These are phyloP conservation scores for Spongilla lacustris DNA, from an alignment of 37 sponge, comb jelly and placozoan genomes.

Conservation along the genomic window DNA sequence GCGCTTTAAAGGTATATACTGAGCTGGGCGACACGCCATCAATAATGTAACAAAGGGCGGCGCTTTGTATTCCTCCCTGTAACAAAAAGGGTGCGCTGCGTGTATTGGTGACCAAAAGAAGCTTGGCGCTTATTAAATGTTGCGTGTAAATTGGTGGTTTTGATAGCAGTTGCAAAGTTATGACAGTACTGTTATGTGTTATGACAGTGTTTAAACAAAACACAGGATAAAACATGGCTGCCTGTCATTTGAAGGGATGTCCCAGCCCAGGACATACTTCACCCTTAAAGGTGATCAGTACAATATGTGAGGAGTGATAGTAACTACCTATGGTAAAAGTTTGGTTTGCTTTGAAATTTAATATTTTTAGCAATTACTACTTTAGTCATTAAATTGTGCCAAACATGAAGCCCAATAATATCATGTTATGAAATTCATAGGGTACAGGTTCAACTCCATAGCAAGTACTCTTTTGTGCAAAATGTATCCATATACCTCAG, in stretches of 20 bases:
- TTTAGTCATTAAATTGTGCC: background rate
- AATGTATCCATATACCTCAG: background rate
- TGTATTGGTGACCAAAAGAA: slow-evolving; percentile 1
- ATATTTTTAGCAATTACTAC: background rate
- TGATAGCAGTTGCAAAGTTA: background rate
- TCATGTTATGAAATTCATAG: background rate
- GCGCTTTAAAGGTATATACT: background rate
- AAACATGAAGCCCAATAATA: background rate
- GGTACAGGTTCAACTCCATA: background rate
- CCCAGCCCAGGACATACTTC: background rate
- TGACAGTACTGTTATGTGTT: slow-evolving; percentile 1
- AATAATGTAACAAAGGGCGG: background rate
- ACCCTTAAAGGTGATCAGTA: slow-evolving; percentile 1
- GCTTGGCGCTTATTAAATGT: background rate
- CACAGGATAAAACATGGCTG: background rate
- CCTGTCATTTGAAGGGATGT: background rate
- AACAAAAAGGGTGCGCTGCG: background rate
- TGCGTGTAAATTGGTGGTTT: background rate
- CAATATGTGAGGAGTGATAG: background rate
- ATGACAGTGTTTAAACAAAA: background rate
- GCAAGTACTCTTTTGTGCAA: slow-evolving; percentile 1
- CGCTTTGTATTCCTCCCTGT: background rate
- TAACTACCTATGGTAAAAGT: slow-evolving; percentile 1
- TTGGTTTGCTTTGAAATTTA: background rate
- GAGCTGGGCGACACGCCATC: background rate